These are phyloP conservation scores for Megalopta genalis DNA, from an alignment of 1,140 invertebrate species.

Conservation along the genomic window DNA sequence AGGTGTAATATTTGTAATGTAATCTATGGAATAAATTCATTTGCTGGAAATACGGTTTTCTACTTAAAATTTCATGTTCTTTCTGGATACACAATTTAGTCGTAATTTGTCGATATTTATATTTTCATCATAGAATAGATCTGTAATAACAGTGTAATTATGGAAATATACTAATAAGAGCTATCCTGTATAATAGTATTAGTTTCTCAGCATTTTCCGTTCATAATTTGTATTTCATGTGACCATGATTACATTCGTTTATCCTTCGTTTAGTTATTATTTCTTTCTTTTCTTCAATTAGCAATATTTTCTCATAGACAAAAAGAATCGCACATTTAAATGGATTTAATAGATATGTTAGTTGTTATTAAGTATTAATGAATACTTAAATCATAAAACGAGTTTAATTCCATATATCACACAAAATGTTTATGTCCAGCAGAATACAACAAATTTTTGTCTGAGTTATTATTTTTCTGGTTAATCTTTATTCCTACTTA, in stretches of 20 bases:
- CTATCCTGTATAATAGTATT: conserved; percentile 29
- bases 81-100: conserved; percentile 13
- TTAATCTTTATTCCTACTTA: background rate
- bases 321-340: background rate
- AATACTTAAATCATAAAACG: background rate
- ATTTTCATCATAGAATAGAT: conserved; percentile 50
- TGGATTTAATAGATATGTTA: background rate
- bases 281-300: background rate
- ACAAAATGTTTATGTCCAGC: no score
- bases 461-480: background rate
- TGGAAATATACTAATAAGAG: conserved; percentile 51
- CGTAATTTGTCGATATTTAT: conserved; percentile 47
- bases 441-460: background rate
- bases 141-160: conserved; percentile 50
- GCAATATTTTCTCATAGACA: background rate
- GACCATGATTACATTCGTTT: background rate
- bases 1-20: conserved; percentile 57
- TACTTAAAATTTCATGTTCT: conserved; percentile 44
- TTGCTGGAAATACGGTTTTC: conserved; percentile 56
- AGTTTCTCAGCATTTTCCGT: conserved; percentile 6
- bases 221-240: background rate
- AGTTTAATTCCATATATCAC: background rate
- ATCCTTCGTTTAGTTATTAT: background rate
- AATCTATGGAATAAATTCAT: conserved; percentile 52
- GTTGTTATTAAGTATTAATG: background rate